A percentile compares a stretch with the other conserved stretches of the same genome.
Evolutionary conservation across 2,797 vertebrate species (phyloP).

Genomic region (Vespertilio murinus): DNA sequence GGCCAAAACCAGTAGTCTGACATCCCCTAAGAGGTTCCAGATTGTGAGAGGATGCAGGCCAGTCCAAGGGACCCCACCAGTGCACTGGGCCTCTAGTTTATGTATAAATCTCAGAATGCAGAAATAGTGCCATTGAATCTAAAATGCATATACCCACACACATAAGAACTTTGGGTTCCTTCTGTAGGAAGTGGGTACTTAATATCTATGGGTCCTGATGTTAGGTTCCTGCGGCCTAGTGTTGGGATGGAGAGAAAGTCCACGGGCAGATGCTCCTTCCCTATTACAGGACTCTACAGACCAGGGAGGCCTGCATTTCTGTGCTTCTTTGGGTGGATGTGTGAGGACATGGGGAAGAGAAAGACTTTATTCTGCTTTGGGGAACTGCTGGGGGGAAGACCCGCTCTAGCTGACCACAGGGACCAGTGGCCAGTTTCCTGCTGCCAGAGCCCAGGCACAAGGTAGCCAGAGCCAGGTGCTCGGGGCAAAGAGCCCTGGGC

Average conservation of each 20-base stretch:
- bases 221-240: not conserved
- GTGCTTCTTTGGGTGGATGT: not conserved
- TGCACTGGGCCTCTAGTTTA: not conserved
- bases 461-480: not conserved
- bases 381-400: not conserved
- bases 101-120: not conserved
- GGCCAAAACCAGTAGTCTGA: too few species aligned
- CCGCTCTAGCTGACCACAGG: not conserved
- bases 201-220: not conserved
- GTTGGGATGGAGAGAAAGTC: not conserved
- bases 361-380: not conserved
- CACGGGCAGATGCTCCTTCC: not conserved
- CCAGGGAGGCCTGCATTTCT: not conserved
- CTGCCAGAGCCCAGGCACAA: not conserved
- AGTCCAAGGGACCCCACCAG: too few species aligned
- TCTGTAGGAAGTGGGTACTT: not conserved
- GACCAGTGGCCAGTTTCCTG: not conserved
- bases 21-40: too few species aligned
- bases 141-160: not conserved
- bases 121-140: not conserved
- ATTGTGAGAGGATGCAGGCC: too few species aligned
- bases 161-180: not conserved
- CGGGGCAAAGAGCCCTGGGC: not conserved
- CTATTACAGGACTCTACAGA: not conserved
- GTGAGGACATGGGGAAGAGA: not conserved